Conservation (phyloP, 2,113 vertebrate species). For the Maylandia zebra region DNA sequence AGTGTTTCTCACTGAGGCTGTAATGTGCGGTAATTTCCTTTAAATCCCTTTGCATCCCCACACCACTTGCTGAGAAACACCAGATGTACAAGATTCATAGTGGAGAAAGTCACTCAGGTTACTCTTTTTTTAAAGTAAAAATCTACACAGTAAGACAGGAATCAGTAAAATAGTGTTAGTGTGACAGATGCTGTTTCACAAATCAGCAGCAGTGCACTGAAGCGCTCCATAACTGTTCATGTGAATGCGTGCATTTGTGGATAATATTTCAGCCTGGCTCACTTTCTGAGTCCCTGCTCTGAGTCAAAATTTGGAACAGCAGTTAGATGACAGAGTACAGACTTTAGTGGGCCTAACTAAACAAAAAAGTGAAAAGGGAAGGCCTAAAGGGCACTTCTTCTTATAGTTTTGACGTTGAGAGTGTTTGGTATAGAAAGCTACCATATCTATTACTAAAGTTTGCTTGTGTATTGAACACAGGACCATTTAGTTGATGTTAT, state of each 20-base stretch:
- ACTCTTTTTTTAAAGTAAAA: neutral
- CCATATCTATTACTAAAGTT: neutral
- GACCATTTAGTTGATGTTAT: neutral
- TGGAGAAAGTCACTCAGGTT: neutral
- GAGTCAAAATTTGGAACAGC: slow-evolving; percentile 50
- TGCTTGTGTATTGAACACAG: neutral
- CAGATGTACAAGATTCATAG: slow-evolving; percentile 47
- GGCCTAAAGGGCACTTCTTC: neutral
- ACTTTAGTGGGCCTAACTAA: slow-evolving; percentile 52
- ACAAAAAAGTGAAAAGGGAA: slow-evolving; percentile 58
- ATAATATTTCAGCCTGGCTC: slow-evolving; percentile 65
- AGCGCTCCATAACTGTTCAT: neutral
- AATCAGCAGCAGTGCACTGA: neutral
- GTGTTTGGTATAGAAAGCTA: neutral
- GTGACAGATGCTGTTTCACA: slow-evolving; percentile 35
- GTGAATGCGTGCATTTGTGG: slow-evolving; percentile 49
- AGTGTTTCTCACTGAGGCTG: neutral
- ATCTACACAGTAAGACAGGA: neutral
- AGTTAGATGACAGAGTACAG: slow-evolving; percentile 36
- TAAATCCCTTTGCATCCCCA: neutral
- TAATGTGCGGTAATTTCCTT: slow-evolving; percentile 43
- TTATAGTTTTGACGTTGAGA: slow-evolving; percentile 1
- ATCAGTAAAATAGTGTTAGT: slow-evolving; percentile 39
- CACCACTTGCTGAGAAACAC: slow-evolving; percentile 34
- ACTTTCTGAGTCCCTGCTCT: slow-evolving; percentile 49